Conservation (phyloP, 1,140 invertebrate species). For the Drosophila rufa region DNA sequence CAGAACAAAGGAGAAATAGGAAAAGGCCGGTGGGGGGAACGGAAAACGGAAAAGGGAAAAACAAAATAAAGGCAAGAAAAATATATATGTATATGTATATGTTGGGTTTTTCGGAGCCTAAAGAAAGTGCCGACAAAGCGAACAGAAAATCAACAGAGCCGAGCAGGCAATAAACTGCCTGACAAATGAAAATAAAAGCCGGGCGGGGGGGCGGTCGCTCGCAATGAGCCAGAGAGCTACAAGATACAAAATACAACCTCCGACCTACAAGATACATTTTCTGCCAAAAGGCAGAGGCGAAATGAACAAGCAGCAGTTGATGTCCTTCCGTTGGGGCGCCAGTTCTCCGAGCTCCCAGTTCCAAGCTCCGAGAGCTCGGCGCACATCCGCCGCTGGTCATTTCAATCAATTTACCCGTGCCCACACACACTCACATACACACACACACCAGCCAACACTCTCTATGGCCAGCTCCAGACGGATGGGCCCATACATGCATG, state of each 20-base stretch:
- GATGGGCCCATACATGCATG: conserved; percentile 40
- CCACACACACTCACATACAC: conserved; percentile 21
- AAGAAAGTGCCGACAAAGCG: conserved; percentile 61
- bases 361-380: not conserved
- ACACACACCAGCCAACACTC: conserved; percentile 12
- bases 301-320: conserved; percentile 53
- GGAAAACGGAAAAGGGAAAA: conserved; percentile 24
- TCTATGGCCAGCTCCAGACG: conserved; percentile 22
- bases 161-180: conserved; percentile 64
- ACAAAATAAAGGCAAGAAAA: conserved; percentile 28
- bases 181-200: conserved; percentile 57
- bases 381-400: conserved; percentile 66
- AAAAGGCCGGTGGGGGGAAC: conserved; percentile 9
- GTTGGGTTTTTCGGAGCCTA: conserved; percentile 23
- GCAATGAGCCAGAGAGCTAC: conserved; percentile 51
- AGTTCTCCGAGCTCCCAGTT: conserved; percentile 22
- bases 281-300: conserved; percentile 28
- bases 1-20: conserved; percentile 33
- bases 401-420: conserved; percentile 72
- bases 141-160: conserved; percentile 61
- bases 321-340: conserved; percentile 56
- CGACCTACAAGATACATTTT: conserved; percentile 44
- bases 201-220: not conserved
- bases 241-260: conserved; percentile 42
- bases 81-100: conserved; percentile 30